Percentiles rank a stretch among this genome's conserved stretches.
Conservation (phyloP, 2,888 invertebrate species). For the Stictocephala bisonia region DNA sequence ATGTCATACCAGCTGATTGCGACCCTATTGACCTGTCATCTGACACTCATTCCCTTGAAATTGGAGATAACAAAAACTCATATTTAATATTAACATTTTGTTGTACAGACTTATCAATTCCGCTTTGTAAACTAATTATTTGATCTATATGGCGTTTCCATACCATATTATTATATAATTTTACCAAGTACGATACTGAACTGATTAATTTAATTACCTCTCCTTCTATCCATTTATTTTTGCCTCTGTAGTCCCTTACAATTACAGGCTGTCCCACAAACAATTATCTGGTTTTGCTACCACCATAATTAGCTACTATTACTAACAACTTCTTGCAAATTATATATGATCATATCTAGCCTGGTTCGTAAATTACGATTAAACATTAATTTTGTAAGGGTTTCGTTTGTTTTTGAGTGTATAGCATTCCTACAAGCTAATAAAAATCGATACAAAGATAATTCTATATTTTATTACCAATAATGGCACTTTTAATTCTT, state of each 20-base stretch:
- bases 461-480: background rate
- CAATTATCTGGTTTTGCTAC: background rate
- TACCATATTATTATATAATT: background rate
- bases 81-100: no score
- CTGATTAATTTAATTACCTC: background rate
- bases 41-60: no score
- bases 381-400: conserved; percentile 28
- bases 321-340: background rate
- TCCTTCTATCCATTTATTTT: conserved; percentile 14
- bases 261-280: background rate
- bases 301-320: background rate
- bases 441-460: background rate
- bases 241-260: background rate
- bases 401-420: background rate
- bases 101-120: background rate
- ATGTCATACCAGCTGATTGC: no score
- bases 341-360: conserved; percentile 17
- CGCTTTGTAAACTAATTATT: background rate
- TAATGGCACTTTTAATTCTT: conserved; percentile 19
- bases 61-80: no score
- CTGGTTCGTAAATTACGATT: background rate
- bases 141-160: conserved; percentile 41
- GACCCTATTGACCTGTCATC: background rate
- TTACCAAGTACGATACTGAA: background rate
- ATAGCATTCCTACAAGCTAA: no score